phyloP scores from a whole-genome alignment of 2,797 vertebrate genomes.

The Anguilla obscura region DNA sequence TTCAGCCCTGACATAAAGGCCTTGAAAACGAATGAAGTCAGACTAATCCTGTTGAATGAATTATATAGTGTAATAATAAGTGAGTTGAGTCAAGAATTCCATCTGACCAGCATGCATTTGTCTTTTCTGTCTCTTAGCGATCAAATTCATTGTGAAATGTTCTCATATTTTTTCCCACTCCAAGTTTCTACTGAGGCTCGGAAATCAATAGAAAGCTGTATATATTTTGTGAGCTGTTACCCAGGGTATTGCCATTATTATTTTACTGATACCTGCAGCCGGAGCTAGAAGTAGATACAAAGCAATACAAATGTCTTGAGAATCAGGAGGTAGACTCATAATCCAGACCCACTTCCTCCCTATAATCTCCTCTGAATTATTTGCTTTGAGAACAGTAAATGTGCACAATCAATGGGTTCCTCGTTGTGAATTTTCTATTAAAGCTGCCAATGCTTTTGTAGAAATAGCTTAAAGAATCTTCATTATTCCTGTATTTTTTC shows the following conservation, averaged over 20 bases:
- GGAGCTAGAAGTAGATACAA: background rate
- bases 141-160: constrained; percentile 21
- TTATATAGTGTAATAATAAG: constrained; percentile 26
- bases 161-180: constrained; percentile 7
- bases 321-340: background rate
- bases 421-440: background rate
- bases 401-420: background rate
- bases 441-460: background rate
- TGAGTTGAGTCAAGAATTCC: constrained; percentile 23
- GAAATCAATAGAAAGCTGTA: constrained; percentile 26
- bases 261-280: constrained; percentile 16
- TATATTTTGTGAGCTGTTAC: constrained; percentile 24
- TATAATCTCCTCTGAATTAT: background rate
- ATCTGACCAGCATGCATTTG: constrained; percentile 20
- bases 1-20: constrained; percentile 1
- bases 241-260: constrained; percentile 21
- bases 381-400: background rate
- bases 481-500: background rate
- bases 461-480: background rate
- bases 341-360: background rate
- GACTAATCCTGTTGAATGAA: constrained; percentile 31
- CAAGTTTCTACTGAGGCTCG: constrained; percentile 17
- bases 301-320: background rate
- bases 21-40: constrained; percentile 23
- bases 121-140: constrained; percentile 26